Conservation (phyloP, 2,113 vertebrate genomes). For the Irena cyanogastra region DNA sequence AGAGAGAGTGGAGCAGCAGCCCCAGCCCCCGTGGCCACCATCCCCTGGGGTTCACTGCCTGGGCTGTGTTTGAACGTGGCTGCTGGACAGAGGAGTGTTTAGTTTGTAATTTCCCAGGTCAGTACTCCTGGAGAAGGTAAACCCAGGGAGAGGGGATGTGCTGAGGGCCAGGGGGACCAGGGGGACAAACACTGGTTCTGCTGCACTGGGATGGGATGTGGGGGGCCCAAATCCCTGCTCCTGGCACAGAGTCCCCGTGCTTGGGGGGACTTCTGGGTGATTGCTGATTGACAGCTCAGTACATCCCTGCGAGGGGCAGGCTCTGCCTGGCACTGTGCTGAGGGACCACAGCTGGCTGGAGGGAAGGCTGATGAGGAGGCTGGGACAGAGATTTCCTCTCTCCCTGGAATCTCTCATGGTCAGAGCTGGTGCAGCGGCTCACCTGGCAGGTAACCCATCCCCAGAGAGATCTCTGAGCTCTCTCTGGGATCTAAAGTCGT, state of each 20-base stretch:
- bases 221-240: neutral
- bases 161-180: neutral
- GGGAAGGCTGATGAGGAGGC: neutral
- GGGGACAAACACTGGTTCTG: fast-evolving
- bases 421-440: neutral
- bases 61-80: neutral
- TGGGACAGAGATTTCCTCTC: neutral
- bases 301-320: neutral
- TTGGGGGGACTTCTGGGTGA: fast-evolving
- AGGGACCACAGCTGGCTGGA: neutral
- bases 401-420: neutral
- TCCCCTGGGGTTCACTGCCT: neutral
- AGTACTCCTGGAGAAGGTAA: neutral
- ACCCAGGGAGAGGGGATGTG: neutral
- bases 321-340: neutral
- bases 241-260: fast-evolving
- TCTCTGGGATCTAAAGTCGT: neutral
- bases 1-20: neutral
- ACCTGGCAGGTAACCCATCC: neutral
- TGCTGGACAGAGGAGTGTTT: neutral
- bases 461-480: neutral
- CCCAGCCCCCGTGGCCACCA: fast-evolving
- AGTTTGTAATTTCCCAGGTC: neutral
- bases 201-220: neutral
- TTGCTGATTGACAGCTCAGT: neutral